Conservation (phyloP, 2,113 vertebrate species). For the Fregata magnificens region DNA sequence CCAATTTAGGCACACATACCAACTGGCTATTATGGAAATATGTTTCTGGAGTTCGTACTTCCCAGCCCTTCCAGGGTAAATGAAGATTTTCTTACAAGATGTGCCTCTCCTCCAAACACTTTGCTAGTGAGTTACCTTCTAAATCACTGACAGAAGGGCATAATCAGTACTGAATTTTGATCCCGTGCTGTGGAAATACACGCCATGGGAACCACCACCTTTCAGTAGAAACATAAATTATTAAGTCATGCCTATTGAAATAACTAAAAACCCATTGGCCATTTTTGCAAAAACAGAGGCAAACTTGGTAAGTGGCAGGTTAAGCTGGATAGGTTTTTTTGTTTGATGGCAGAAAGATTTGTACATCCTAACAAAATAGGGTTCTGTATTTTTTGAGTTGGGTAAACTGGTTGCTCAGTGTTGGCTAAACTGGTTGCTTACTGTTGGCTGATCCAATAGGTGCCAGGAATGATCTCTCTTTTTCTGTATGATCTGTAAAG, state of each 20-base stretch:
- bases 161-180: not conserved
- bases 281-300: not conserved
- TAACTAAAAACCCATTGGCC: not conserved
- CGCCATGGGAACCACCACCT: not conserved
- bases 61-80: not conserved
- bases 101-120: not conserved
- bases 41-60: rapidly evolving
- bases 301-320: not conserved
- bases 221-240: not conserved
- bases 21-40: not conserved
- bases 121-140: not conserved
- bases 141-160: not conserved
- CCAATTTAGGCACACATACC: not conserved
- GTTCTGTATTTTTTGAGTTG: not conserved
- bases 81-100: not conserved
- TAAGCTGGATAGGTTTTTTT: not conserved
- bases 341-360: not conserved
- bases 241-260: not conserved
- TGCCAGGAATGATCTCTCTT: not conserved
- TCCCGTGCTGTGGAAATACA: not conserved
- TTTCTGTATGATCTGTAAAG: not conserved
- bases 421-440: not conserved
- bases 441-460: not conserved
- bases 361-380: not conserved
- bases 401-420: not conserved